A percentile compares a stretch with the other conserved stretches of the same genome.
phyloP scores from a whole-genome alignment of 2,113 vertebrate species.

The Lepisosteus oculatus region DNA sequence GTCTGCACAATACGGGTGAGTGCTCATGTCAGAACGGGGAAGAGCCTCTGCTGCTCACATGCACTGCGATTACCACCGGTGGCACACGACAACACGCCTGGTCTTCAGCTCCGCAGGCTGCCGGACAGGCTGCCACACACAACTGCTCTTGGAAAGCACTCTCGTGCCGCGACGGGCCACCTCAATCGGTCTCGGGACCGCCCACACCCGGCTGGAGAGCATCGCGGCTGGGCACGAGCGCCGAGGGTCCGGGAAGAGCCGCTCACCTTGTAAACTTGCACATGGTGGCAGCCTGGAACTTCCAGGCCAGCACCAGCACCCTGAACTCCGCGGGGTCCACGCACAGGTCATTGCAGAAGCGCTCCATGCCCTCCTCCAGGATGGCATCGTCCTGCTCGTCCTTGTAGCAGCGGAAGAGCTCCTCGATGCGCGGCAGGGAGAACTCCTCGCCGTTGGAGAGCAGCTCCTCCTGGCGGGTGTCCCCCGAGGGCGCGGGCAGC shows the following conservation, averaged over 20 bases:
- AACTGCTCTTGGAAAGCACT: too few relatives aligned
- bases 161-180: too few relatives aligned
- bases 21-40: too few relatives aligned
- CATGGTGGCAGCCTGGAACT: slow-evolving; percentile 99
- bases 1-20: too few relatives aligned
- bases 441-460: slow-evolving; percentile 71
- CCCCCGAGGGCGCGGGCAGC: slow-evolving; percentile 62
- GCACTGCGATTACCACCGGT: too few relatives aligned
- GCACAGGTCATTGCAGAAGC: slow-evolving; percentile 92
- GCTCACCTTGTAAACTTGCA: slow-evolving; percentile 98
- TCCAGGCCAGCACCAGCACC: slow-evolving; percentile 96
- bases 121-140: background rate
- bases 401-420: slow-evolving; percentile 89
- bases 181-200: too few relatives aligned
- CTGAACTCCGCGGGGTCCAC: slow-evolving; percentile 96
- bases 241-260: background rate
- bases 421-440: slow-evolving; percentile 79
- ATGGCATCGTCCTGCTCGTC: slow-evolving; percentile 93
- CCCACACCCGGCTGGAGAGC: too few relatives aligned
- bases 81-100: too few relatives aligned
- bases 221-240: too few relatives aligned
- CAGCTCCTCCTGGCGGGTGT: slow-evolving; percentile 68
- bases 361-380: slow-evolving; percentile 97
- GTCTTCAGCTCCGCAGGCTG: background rate
- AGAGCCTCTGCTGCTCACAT: too few relatives aligned